Base-by-base conservation (phyloP, 1,140 invertebrate species). In the Conopomorpha cramerella region DNA sequence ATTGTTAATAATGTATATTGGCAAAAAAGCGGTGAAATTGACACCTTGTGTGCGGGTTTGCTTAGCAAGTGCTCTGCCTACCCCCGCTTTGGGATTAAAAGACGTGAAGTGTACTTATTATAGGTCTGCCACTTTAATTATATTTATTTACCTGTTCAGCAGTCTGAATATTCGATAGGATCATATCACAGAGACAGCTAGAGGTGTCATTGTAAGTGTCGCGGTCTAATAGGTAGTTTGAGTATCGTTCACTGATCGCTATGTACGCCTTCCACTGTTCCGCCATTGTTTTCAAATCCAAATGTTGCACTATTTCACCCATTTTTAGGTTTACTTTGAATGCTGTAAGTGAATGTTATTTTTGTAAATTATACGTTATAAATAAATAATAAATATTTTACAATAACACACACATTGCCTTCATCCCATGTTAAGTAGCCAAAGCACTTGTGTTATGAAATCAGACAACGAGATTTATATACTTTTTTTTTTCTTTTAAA, bases 211-310 rank as follows among this genome's bases (percentile, higher is more conserved):
- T 51, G 34, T 50, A 61, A 12, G 61, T 42, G 16, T 45, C 26
- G 35, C 43, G 54, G 18, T 72, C 55, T 10, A 43, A 43, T 3
- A 74, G 28, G 28, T 43, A 48, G 25, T 27, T 37, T 0, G 55
- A 58, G 49, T 74, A 59, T 43, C 68, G 70, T 16, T 71, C 64
- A 65, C 62, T 72, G 16, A 74, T 44, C 7, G 46, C 34, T n/a
- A 43, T 58, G 36, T 51, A 64, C 1, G 55, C 61, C 41, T 72
- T 74, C 64, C 67, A 74, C 30, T 74, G 70, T 25, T 68, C 70
- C 0, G 70, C 67, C 62, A 72, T 68, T 2, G 70, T 70, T 33
- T 72, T 74, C 6, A 72, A 51, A 49, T 74, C 70, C 15, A 74
- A 36, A 14, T 35, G 39, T 35, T 72, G 54, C 2, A 63, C 70